phyloP scores from a whole-genome alignment of 1,140 invertebrate genomes.

The Brachionus angularis region DNA sequence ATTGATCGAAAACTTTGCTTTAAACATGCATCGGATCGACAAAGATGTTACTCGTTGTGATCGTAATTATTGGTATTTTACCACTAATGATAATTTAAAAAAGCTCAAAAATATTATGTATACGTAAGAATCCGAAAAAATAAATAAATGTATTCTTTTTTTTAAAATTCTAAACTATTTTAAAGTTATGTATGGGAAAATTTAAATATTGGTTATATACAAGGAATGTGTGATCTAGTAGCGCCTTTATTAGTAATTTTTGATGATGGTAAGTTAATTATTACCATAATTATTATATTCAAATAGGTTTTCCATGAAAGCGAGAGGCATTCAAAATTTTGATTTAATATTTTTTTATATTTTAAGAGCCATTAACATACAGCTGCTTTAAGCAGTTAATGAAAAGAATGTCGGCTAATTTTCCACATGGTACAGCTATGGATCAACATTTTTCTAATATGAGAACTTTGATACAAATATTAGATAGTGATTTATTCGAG shows the following conservation, averaged over 20 bases:
- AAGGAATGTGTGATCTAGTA: conserved; percentile 88
- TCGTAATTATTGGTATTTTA: conserved; percentile 84
- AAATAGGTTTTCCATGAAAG: background rate
- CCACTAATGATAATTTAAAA: conserved; percentile 75
- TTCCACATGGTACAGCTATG: conserved; percentile 87
- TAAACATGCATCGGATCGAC: conserved; percentile 45
- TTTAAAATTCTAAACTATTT: background rate
- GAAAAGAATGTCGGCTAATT: conserved; percentile 82
- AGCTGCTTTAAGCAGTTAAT: conserved; percentile 84
- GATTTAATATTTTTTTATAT: conserved; percentile 44
- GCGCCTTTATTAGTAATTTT: conserved; percentile 85
- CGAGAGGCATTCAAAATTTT: background rate
- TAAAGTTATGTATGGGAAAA: conserved; percentile 85
- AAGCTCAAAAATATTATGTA: conserved; percentile 92
- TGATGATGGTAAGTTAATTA: conserved; percentile 66
- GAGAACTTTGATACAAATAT: conserved; percentile 71
- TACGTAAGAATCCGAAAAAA: conserved; percentile 74
- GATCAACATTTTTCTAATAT: conserved; percentile 91
- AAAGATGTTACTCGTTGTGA: conserved; percentile 59
- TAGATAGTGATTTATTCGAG: conserved; percentile 87
- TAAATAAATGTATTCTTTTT: conserved; percentile 1
- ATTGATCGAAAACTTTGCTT: conserved; percentile 42
- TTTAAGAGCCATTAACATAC: conserved; percentile 76
- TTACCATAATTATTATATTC: background rate
- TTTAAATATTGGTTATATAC: conserved; percentile 72